Base-by-base conservation (phyloP, 2,888 invertebrate species). In the Acanthosepion lycidas region DNA sequence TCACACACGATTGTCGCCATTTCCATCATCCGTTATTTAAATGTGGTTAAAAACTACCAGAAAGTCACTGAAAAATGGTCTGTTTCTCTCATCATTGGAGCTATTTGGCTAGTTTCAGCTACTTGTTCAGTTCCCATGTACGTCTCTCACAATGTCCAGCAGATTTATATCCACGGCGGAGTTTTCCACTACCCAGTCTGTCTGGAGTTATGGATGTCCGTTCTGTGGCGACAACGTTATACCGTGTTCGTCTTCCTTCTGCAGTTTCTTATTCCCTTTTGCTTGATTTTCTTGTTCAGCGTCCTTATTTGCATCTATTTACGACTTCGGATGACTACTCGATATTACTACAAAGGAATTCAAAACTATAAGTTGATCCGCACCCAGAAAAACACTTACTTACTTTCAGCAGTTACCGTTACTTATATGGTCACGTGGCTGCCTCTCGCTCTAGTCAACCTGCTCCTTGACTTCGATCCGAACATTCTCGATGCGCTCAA, bases 301-400 rank as follows among this genome's bases (percentile, higher is more conserved):
- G 96, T 96, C 64, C 94, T 96, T 28, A 97, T 97, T 95, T 97
- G 97, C 94, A 96, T 96, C 91, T 97, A 97, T 95, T 96, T 98
- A 55, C 96, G 96, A 94, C 95, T 96, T 93, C 97, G 97, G 95
- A 97, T 97, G 49, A 33, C 78, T 12, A 95, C 95, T 23, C 95
- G 97, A 91, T 96, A 96, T 2, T 95, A 96, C 92, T 95, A 96
- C 91, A 78, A 78, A n/a, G 78, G 78, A n/a, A 33, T 78, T n/a
- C 78, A 78, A 78, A 78, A 78, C n/a, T 78, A 78, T 33, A 96
- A 97, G 93, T 95, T 96, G 33, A 96, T 95, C 93, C 95, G 97
- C 94, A 95, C 97, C 96, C 94, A 96, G 95, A 96, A 97, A 97
- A 96, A 97, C 95, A 96, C 97, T 94, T 97, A 97, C 95, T 96